Evolutionary conservation across 2,888 invertebrate species (phyloP), one percentile per base, ranked within the genome.

Genomic region (Drosophila mercatorum): DNA sequence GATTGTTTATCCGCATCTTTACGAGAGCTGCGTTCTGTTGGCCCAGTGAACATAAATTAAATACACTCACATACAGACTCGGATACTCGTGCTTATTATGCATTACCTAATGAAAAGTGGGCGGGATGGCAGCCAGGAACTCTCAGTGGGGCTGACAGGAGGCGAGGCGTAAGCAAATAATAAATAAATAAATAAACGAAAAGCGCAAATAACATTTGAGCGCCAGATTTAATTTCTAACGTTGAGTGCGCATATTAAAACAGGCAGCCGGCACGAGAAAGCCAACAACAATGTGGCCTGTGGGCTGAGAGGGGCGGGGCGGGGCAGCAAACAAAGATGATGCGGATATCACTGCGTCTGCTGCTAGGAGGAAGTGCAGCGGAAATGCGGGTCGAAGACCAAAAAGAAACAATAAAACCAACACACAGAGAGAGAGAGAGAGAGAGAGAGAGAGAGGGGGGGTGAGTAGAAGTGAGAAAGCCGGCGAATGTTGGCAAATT

Each of bases 141-240:
- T 57, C 75, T 68, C 57, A 38, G n/a, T 57, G 51, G 51, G 38
- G 40, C 34, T 40, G 70, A 12, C 14, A 17, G 26, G 12, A 38
- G 46, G 43, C 43, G 72, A 60, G 56, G 67, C 78, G 83, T 83
- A 87, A 87, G 78, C 84, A 89, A 90, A 86, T 79, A 86, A 88
- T 89, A 90, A 88, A 88, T 88, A 88, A 88, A 87, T 89, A 90
- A 87, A 88, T 81, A 91, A 89, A 90, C 86, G 86, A 91, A 84
- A 90, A 88, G 78, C 82, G 80, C 79, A 90, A 90, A 91, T 91
- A 85, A 90, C 90, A 89, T 91, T 91, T 88, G 90, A 89, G 85
- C 77, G 82, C 89, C 90, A 84, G 91, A 91, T 91, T 91, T 91
- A 91, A 91, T 91, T 91, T 91, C 91, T 88, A 91, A 89, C 88